These are phyloP conservation scores for Salvelinus alpinus DNA, from an alignment of 2,113 vertebrate genomes.

Conservation along the genomic window DNA sequence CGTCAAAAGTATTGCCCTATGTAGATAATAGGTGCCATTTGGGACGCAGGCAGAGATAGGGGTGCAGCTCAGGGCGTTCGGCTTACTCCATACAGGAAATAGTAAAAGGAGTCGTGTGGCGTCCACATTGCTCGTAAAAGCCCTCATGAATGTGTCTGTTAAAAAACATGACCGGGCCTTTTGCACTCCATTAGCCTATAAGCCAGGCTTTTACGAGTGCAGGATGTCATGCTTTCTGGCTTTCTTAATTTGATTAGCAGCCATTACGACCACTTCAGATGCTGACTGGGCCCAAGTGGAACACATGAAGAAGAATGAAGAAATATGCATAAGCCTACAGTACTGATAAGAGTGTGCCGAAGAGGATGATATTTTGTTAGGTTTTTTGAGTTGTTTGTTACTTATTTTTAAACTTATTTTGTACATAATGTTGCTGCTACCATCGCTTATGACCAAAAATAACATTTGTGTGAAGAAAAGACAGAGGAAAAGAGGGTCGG, in stretches of 20 bases:
- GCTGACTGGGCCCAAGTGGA: conserved; percentile 15
- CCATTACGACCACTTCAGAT: conserved; percentile 33
- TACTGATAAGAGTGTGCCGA: too few species aligned
- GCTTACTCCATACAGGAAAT: not conserved
- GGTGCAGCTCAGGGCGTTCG: too few species aligned
- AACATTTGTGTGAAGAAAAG: too few species aligned
- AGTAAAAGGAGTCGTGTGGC: not conserved
- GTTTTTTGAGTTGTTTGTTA: too few species aligned
- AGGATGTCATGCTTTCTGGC: not conserved
- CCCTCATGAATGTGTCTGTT: conserved; percentile 32
- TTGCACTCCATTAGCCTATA: conserved; percentile 15
- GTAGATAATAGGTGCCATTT: too few species aligned
- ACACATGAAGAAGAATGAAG: conserved; percentile 3
- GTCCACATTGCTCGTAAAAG: not conserved
- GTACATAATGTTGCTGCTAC: too few species aligned
- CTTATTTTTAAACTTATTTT: too few species aligned
- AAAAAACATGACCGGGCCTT: conserved; percentile 28
- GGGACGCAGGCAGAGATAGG: too few species aligned
- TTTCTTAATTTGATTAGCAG: conserved; percentile 34
- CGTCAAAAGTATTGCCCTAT: too few species aligned
- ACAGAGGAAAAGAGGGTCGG: too few species aligned
- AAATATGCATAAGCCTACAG: not conserved
- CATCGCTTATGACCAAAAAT: too few species aligned
- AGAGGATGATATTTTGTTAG: too few species aligned
- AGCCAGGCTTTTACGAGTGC: not conserved